Evolutionary conservation across 2,888 invertebrate genomes (phyloP), one percentile per base, ranked within the genome.

Genomic region (Dromius quadrimaculatus): DNA sequence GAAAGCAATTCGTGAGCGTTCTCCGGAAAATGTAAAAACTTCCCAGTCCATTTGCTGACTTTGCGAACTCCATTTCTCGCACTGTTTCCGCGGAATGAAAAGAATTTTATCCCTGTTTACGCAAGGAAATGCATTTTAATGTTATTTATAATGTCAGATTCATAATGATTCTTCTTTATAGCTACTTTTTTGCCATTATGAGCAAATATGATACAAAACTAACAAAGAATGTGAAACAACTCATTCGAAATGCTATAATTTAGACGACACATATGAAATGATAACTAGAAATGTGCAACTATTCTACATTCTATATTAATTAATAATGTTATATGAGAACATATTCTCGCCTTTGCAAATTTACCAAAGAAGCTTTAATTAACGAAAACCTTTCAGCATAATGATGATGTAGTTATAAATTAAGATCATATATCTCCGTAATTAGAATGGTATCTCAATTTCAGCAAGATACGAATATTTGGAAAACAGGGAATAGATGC

Each of bases 1-100:
- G 50, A 1, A 13, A 15, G n/a, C n/a, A 23, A 13, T 23, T 47
- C 47, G 47, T 47, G 22, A 11, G 47, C 47, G 19, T 5, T 9
- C 11, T 1, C 47, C 47, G 50, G 50, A 54, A 54, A 54, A 54
- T 54, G 50, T 54, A 54, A 54, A 54, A 54, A 54, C 50, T 54
- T 54, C 50, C 28, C 28, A 54, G 28, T 54, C 50, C 50, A 54
- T 54, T 54, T 54, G 32, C 23, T 28, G 28, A 54, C 50, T 54
- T 54, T 17, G 11, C 50, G 23, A 28, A 54, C 17, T 54, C 28
- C 50, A 54, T 54, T 54, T 54, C 50, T 54, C 50, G 50, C 50
- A 28, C 28, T 54, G 50, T 54, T 43, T 54, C 50, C 50, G 15
- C 23, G 50, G 28, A 54, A 54, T 54, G 50, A 28, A 6, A 28